A percentile compares a stretch with the other conserved stretches of the same genome.
Evolutionary conservation across 2,797 vertebrate genomes (phyloP).

Genomic region (Gambusia yucatana): DNA sequence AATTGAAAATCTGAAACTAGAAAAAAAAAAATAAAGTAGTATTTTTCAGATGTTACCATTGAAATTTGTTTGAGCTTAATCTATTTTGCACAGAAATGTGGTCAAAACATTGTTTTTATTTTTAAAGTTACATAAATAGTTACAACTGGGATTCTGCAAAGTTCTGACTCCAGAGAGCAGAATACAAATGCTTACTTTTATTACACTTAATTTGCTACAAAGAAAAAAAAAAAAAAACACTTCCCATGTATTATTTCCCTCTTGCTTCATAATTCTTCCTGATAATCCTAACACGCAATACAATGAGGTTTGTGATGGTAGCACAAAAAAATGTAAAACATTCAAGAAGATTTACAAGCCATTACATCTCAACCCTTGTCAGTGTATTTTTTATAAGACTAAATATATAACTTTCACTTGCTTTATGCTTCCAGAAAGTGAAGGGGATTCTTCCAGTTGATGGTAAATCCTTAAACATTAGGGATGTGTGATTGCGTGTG

Average conservation of each 20-base stretch:
- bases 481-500: background rate
- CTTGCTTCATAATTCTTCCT: background rate
- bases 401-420: slow-evolving; percentile 2
- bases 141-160: background rate
- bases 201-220: background rate
- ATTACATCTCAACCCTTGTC: no score
- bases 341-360: background rate
- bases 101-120: background rate
- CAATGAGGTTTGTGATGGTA: background rate
- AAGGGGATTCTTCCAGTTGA: slow-evolving; percentile 2
- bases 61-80: background rate
- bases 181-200: background rate
- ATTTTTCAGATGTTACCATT: background rate
- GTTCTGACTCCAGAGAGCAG: background rate
- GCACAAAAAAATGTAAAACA: background rate
- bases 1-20: background rate
- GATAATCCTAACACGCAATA: background rate
- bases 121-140: background rate
- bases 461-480: background rate
- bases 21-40: background rate
- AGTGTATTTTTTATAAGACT: background rate
- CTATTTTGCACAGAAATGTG: background rate
- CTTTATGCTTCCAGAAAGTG: background rate
- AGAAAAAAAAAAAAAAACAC: background rate
- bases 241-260: background rate